Conservation (phyloP, 2,888 invertebrate genomes). For the Sesamia inferens region DNA sequence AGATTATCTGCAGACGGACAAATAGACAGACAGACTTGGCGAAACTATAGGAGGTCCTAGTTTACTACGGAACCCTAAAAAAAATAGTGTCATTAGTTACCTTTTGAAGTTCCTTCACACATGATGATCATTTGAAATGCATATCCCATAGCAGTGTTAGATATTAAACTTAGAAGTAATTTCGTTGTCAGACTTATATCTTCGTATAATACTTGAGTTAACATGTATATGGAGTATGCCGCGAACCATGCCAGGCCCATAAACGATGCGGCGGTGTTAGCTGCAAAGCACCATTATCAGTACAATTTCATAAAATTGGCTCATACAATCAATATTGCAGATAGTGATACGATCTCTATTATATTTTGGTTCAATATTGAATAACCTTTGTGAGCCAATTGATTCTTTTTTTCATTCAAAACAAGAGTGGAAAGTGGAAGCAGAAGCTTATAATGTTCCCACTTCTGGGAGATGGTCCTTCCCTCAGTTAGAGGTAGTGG, state of each 20-base stretch:
- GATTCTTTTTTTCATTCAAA: neutral
- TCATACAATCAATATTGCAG: slow-evolving; percentile 2
- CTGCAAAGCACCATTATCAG: slow-evolving; percentile 84
- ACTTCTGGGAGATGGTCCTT: neutral
- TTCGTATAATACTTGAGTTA: slow-evolving; percentile 92
- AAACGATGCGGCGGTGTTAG: slow-evolving; percentile 95
- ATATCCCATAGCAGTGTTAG: slow-evolving; percentile 95
- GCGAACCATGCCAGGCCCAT: slow-evolving; percentile 95
- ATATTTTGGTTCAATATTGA: neutral
- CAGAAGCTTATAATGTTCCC: too few species aligned
- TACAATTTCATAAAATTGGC: slow-evolving; percentile 9
- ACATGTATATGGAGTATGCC: slow-evolving; percentile 93
- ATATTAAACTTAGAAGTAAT: slow-evolving; percentile 91
- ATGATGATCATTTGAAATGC: slow-evolving; percentile 94
- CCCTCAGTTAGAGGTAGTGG: neutral
- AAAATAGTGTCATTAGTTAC: slow-evolving; percentile 72
- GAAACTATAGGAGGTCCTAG: too few species aligned
- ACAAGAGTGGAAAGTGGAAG: neutral
- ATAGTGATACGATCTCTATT: slow-evolving; percentile 13
- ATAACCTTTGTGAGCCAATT: neutral
- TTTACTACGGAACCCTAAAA: too few species aligned
- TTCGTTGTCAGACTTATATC: slow-evolving; percentile 90
- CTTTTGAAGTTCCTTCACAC: slow-evolving; percentile 93
- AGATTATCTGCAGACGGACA: too few species aligned
- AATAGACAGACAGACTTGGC: too few species aligned